Conservation (phyloP, 2,113 vertebrate genomes). For the Megaceryle torquata region DNA sequence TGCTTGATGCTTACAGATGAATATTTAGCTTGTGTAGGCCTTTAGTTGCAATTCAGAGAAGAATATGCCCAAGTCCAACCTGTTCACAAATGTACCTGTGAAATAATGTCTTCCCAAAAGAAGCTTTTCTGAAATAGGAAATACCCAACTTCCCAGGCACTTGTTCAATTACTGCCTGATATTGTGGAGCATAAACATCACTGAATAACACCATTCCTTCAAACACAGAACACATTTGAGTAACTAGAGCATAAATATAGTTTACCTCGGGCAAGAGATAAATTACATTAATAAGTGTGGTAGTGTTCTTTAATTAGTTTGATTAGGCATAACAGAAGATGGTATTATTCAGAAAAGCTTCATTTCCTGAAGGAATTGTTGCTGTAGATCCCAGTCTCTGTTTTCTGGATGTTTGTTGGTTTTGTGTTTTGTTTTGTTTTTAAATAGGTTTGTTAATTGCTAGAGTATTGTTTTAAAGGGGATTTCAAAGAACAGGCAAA, state of each 20-base stretch:
- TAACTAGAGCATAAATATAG: slow-evolving; percentile 70
- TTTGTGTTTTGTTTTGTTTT: background rate
- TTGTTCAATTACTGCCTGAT: slow-evolving; percentile 67
- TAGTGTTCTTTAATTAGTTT: slow-evolving; percentile 70
- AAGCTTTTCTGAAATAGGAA: background rate
- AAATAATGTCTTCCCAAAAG: background rate
- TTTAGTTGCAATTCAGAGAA: background rate
- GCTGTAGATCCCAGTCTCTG: background rate
- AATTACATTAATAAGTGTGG: slow-evolving; percentile 71
- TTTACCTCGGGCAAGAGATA: slow-evolving; percentile 72
- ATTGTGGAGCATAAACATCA: slow-evolving; percentile 57
- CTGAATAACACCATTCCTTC: slow-evolving; percentile 63
- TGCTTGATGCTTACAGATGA: background rate
- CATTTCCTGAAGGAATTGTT: slow-evolving; percentile 50
- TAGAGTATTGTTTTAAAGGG: background rate
- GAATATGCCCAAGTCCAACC: background rate
- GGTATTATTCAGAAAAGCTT: slow-evolving; percentile 40
- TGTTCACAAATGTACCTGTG: background rate
- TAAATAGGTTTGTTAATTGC: background rate
- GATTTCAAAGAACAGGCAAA: background rate
- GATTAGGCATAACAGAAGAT: slow-evolving; percentile 69
- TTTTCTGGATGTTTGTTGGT: background rate
- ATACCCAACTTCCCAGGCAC: slow-evolving; percentile 26
- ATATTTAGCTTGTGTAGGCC: background rate
- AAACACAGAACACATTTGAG: slow-evolving; percentile 53